Conservation (phyloP, 2,113 vertebrate genomes). For the Vanacampus margaritifer region DNA sequence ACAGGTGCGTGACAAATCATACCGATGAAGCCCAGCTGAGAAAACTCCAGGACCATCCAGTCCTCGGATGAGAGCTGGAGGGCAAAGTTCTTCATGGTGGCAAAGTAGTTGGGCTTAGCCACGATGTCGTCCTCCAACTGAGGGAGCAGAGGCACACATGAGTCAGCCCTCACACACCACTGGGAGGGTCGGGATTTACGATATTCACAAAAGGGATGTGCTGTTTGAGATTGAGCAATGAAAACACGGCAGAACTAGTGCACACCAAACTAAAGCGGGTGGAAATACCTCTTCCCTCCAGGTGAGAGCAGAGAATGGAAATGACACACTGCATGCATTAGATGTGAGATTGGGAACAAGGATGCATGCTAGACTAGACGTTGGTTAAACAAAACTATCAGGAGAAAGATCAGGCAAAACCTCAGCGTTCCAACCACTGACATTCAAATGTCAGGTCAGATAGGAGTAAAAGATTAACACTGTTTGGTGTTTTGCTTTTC, state of each 20-base stretch:
- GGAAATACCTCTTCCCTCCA: constrained; percentile 57
- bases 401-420: neutral
- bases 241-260: neutral
- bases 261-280: constrained; percentile 22
- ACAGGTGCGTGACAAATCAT: constrained; percentile 32
- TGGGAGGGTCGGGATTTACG: neutral
- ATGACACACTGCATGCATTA: constrained; percentile 24
- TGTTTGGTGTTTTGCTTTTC: neutral
- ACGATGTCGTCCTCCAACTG: constrained; percentile 99
- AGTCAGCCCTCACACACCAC: neutral
- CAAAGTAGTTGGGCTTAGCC: constrained; percentile 98
- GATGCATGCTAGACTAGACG: neutral
- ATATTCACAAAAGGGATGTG: neutral
- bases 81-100: constrained; percentile 98
- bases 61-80: constrained; percentile 96
- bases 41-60: constrained; percentile 99
- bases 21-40: constrained; percentile 98
- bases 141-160: neutral
- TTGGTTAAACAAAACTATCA: neutral
- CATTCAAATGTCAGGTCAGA: constrained; percentile 6
- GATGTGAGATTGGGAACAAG: constrained; percentile 28
- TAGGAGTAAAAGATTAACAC: neutral
- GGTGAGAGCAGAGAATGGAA: constrained; percentile 39
- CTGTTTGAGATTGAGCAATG: neutral
- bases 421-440: neutral